Evolutionary conservation across 1,140 invertebrate species (phyloP).

Genomic region (Pentalonia nigronervosa): DNA sequence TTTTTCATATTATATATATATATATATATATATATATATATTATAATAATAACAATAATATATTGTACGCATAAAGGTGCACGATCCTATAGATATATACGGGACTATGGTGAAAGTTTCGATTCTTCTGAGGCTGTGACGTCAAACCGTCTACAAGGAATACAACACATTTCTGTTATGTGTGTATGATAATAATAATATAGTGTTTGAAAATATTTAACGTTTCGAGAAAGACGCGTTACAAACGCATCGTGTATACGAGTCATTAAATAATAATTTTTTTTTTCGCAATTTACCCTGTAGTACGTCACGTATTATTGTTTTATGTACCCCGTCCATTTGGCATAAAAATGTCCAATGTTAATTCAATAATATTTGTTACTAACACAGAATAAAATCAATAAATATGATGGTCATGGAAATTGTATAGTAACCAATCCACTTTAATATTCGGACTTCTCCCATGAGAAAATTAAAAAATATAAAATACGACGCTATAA

Average conservation of each 20-base stretch:
- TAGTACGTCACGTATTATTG: not conserved
- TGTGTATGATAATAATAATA: not conserved
- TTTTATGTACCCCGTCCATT: not conserved
- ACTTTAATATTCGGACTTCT: no score
- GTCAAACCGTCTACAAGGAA: not conserved
- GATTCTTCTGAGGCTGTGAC: not conserved
- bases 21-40: no score
- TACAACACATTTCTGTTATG: conserved; percentile 1
- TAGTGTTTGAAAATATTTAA: not conserved
- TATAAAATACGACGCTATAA: no score
- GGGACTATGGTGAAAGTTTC: not conserved
- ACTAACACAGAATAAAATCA: not conserved
- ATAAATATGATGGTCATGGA: not conserved
- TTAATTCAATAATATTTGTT: no score
- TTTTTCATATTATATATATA: not conserved
- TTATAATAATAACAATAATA: no score
- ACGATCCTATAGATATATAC: not conserved
- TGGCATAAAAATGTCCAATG: not conserved
- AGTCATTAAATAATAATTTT: not conserved
- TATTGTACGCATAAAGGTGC: no score
- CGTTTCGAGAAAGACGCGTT: not conserved
- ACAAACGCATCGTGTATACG: not conserved
- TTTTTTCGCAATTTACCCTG: not conserved
- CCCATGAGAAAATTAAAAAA: no score
- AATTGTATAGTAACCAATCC: not conserved